Evolutionary conservation across 2,888 invertebrate genomes (phyloP).

Genomic region (Cephus nigrinus): DNA sequence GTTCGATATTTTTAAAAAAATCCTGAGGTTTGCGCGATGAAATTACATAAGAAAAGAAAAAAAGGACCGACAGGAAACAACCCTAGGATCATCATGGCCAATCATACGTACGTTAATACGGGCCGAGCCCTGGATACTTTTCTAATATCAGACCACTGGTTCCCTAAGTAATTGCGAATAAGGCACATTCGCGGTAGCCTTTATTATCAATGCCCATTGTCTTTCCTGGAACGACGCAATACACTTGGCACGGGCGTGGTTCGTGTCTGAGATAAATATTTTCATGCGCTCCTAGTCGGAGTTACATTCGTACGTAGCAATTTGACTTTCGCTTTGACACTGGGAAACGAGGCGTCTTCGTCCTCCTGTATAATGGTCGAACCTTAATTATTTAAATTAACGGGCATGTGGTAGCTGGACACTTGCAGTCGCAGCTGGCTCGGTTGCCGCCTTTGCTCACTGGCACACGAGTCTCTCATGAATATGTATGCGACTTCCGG

Average conservation of each 20-base stretch:
- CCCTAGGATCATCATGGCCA: neutral
- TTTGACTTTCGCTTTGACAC: neutral
- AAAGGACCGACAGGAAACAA: neutral
- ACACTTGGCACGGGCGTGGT: neutral
- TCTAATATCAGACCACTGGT: neutral
- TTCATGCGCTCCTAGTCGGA: neutral
- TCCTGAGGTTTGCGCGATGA: neutral
- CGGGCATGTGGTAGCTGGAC: constrained; percentile 22
- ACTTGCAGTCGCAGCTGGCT: constrained; percentile 40
- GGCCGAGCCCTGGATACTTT: neutral
- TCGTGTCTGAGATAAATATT: neutral
- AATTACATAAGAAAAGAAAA: neutral
- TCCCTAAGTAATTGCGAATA: neutral
- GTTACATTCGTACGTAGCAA: neutral
- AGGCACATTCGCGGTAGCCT: neutral
- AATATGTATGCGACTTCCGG: constrained; percentile 39
- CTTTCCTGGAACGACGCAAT: neutral
- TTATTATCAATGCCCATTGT: neutral
- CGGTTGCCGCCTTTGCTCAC: constrained; percentile 18
- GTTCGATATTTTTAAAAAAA: neutral
- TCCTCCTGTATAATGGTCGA: constrained; percentile 22
- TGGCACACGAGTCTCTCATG: constrained; percentile 14
- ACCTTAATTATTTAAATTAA: constrained; percentile 50
- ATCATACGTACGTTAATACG: neutral
- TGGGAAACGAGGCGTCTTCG: neutral